These are phyloP conservation scores for Ellobium chinense DNA, from an alignment of 2,888 invertebrate species.

Conservation along the genomic window DNA sequence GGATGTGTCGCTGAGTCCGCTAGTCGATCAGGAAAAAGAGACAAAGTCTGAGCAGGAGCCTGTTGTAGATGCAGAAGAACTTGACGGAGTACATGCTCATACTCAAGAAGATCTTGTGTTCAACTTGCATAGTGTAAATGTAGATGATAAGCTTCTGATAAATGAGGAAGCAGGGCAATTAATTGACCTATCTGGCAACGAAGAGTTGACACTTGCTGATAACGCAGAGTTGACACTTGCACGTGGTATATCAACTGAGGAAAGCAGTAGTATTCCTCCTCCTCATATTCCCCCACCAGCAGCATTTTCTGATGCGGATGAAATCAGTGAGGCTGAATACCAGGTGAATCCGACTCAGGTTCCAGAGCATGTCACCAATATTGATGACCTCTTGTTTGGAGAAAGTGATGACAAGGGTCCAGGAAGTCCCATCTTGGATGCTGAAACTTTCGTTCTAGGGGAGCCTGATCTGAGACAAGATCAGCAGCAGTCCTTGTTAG, in stretches of 20 bases:
- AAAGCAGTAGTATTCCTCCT: neutral
- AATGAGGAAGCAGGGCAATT: neutral
- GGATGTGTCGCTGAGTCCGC: neutral
- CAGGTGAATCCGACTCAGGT: neutral
- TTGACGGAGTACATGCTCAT: too few species aligned
- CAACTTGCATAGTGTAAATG: neutral
- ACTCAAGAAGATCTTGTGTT: too few species aligned
- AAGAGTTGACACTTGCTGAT: neutral
- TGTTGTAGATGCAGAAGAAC: too few species aligned
- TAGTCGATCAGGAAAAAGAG: neutral
- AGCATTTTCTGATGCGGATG: slow-evolving; percentile 62
- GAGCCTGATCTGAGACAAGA: neutral
- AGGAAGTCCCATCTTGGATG: neutral
- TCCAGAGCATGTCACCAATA: slow-evolving; percentile 55
- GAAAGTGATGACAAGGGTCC: neutral
- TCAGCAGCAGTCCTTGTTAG: neutral
- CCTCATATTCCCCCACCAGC: slow-evolving; percentile 61
- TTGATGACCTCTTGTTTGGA: slow-evolving; percentile 61
- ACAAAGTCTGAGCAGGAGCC: neutral
- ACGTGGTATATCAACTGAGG: neutral
- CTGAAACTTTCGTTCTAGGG: neutral
- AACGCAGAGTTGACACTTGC: neutral
- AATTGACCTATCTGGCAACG: neutral
- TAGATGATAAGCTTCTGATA: neutral
- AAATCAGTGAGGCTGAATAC: neutral